Percentiles rank a stretch among this genome's conserved stretches.
phyloP scores from a whole-genome alignment of 2,797 vertebrate genomes.

The Mus spretus region DNA sequence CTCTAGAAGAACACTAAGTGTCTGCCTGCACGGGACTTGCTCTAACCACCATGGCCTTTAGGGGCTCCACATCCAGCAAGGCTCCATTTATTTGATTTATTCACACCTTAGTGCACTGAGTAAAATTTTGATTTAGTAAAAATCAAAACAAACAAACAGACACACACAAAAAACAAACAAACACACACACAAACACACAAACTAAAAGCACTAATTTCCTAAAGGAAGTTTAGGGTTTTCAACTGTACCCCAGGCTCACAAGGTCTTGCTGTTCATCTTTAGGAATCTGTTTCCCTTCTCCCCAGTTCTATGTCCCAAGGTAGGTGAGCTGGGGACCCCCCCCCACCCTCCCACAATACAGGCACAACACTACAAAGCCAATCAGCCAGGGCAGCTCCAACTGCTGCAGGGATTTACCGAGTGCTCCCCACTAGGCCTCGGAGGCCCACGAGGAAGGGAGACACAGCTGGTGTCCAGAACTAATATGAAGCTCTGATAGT shows the following conservation, averaged over 20 bases:
- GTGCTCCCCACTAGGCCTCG: not conserved
- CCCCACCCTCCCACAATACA: not conserved
- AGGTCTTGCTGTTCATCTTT: not conserved
- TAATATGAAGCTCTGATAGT: not conserved
- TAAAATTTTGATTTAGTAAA: not conserved
- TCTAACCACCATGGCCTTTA: not conserved
- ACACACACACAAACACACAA: too few species aligned
- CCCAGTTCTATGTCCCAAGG: not conserved
- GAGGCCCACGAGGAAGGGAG: not conserved
- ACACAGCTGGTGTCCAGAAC: not conserved
- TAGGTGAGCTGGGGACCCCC: not conserved
- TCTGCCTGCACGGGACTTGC: not conserved
- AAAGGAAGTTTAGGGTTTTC: not conserved
- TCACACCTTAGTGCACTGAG: not conserved
- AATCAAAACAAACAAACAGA: too few species aligned
- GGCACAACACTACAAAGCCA: not conserved
- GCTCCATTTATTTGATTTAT: not conserved
- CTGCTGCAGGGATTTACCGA: not conserved
- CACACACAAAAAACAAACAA: too few species aligned
- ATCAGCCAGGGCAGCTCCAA: not conserved
- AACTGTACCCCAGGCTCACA: not conserved
- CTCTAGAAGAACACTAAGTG: not conserved
- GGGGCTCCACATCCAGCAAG: rapidly evolving
- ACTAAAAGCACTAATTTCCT: not conserved
- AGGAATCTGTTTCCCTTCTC: not conserved